Evolutionary conservation across 1,140 invertebrate genomes (phyloP).

Genomic region (Drepana arcuata): DNA sequence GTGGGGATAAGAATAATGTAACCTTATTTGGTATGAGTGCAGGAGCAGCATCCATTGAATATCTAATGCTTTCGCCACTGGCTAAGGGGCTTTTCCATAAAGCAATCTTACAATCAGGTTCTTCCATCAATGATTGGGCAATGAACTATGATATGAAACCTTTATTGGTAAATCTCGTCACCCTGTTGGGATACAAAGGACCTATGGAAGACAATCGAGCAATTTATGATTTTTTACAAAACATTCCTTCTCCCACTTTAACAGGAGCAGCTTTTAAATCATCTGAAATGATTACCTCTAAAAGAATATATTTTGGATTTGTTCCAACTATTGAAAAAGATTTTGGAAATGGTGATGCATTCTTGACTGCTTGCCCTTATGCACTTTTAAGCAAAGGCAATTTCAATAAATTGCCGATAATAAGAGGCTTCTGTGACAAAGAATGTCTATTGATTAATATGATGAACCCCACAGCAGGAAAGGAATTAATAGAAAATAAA

Average conservation of each 20-base stretch:
- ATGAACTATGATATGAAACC: constrained; percentile 21
- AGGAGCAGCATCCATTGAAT: constrained; percentile 54
- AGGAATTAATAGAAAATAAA: constrained; percentile 20
- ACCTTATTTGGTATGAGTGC: constrained; percentile 69
- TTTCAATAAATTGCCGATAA: constrained; percentile 59
- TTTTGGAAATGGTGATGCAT: constrained; percentile 36
- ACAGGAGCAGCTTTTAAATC: constrained; percentile 9
- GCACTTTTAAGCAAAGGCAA: constrained; percentile 62
- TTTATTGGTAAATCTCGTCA: constrained; percentile 9
- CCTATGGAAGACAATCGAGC: constrained; percentile 10
- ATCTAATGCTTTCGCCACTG: constrained; percentile 40
- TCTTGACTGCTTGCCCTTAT: constrained; percentile 71
- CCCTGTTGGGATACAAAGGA: constrained; percentile 18
- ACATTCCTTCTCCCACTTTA: constrained; percentile 7
- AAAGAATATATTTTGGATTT: constrained; percentile 27
- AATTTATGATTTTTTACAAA: constrained; percentile 21
- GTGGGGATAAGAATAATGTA: constrained; percentile 48
- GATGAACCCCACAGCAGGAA: constrained; percentile 11
- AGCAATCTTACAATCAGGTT: constrained; percentile 33
- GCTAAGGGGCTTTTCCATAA: constrained; percentile 32
- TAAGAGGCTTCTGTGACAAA: constrained; percentile 64
- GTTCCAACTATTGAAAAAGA: constrained; percentile 53
- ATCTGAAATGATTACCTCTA: constrained; percentile 4
- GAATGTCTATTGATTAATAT: constrained; percentile 44
- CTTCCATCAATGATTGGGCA: constrained; percentile 35